A percentile compares a stretch with the other conserved stretches of the same genome.
phyloP scores from a whole-genome alignment of 2,113 vertebrate genomes.

The Scomber japonicus region DNA sequence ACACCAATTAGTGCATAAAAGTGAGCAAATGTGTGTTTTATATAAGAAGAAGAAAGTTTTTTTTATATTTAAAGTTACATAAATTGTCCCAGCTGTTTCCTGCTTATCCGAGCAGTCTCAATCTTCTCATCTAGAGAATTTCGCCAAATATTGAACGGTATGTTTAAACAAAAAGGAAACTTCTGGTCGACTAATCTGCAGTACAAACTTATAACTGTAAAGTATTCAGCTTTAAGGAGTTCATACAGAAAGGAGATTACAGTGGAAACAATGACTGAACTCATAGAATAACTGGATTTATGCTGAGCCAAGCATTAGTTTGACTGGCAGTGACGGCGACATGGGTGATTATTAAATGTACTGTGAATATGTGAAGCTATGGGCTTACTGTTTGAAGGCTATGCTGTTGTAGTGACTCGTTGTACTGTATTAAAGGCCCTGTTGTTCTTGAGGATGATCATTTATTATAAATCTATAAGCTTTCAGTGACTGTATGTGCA shows the following conservation, averaged over 20 bases:
- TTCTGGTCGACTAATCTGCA: not conserved
- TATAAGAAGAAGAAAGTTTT: too few relatives aligned
- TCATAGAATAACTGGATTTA: constrained; percentile 29
- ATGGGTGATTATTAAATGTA: not conserved
- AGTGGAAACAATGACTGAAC: constrained; percentile 32
- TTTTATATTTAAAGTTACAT: too few relatives aligned
- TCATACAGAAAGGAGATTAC: constrained; percentile 52
- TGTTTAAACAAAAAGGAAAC: not conserved
- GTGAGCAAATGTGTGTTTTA: too few relatives aligned
- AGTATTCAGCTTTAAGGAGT: constrained; percentile 28
- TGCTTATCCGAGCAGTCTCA: too few relatives aligned
- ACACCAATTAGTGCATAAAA: too few relatives aligned
- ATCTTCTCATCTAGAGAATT: not conserved
- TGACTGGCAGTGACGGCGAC: not conserved
- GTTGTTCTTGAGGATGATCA: not conserved
- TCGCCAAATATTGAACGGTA: not conserved
- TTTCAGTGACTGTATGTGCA: not conserved
- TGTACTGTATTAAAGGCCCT: not conserved
- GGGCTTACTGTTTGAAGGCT: not conserved
- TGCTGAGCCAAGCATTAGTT: constrained; percentile 11
- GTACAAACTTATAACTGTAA: constrained; percentile 1
- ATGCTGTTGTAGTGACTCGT: too few relatives aligned
- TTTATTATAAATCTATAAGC: not conserved
- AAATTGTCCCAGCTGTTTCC: too few relatives aligned
- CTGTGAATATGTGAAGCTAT: not conserved